phyloP scores from a whole-genome alignment of 2,888 invertebrate species.

The Lithophane ornitopus region DNA sequence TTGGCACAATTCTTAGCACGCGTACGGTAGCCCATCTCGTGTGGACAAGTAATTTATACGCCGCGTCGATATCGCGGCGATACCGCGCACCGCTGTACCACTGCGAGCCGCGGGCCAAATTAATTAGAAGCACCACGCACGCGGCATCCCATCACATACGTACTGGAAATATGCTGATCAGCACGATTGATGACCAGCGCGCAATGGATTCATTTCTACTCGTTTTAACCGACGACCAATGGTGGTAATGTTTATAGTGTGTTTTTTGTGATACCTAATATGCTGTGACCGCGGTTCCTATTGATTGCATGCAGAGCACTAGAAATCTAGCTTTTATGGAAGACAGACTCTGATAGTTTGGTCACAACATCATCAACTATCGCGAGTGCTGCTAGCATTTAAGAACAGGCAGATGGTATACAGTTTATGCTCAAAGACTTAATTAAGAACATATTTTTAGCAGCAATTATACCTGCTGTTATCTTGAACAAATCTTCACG shows the following conservation, averaged over 20 bases:
- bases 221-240: constrained; percentile 9
- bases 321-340: constrained; percentile 23
- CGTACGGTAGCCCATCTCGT: constrained; percentile 44
- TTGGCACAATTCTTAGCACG: constrained; percentile 8
- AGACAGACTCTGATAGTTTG: constrained; percentile 11
- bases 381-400: constrained; percentile 30
- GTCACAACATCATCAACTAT: constrained; percentile 18
- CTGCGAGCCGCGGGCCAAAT: constrained; percentile 76
- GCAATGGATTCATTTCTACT: constrained; percentile 33
- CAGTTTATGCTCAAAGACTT: constrained; percentile 9
- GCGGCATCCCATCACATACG: constrained; percentile 29
- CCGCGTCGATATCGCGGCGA: constrained; percentile 35
- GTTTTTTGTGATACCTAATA: constrained; percentile 17
- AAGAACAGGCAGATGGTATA: neutral
- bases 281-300: neutral
- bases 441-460: constrained; percentile 41
- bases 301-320: constrained; percentile 15
- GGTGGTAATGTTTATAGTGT: neutral
- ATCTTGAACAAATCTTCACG: constrained; percentile 27
- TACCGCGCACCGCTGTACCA: constrained; percentile 11
- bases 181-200: constrained; percentile 19
- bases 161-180: constrained; percentile 32
- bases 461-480: constrained; percentile 36
- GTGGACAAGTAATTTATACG: constrained; percentile 46
- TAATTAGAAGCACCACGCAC: constrained; percentile 72